Evolutionary conservation across 2,888 invertebrate genomes (phyloP).

Genomic region (Amphipyra tragopoginis): DNA sequence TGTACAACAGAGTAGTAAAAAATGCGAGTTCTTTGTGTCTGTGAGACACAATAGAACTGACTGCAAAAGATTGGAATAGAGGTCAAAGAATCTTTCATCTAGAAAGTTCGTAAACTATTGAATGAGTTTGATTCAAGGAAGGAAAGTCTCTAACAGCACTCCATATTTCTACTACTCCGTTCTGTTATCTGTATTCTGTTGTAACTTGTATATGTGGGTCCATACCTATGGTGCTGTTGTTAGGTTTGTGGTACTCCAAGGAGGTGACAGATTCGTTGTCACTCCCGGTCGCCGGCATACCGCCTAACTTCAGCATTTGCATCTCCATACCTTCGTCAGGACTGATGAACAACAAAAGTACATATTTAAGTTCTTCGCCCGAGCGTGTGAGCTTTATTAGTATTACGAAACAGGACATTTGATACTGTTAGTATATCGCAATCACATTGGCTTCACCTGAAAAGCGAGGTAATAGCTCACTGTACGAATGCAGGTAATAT

Average conservation of each 20-base stretch:
- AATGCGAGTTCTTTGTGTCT: background rate
- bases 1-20: background rate
- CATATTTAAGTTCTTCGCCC: background rate
- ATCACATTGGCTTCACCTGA: too few species aligned
- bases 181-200: too few species aligned
- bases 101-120: background rate
- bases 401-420: too few species aligned
- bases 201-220: background rate
- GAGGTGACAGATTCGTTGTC: conserved; percentile 92
- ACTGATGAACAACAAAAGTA: conserved; percentile 72
- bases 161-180: too few species aligned
- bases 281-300: conserved; percentile 85
- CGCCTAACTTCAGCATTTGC: conserved; percentile 91
- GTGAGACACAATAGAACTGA: too few species aligned
- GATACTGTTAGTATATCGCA: too few species aligned
- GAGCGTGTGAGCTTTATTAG: too few species aligned
- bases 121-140: too few species aligned
- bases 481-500: too few species aligned
- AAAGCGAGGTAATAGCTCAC: too few species aligned
- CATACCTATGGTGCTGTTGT: conserved; percentile 92
- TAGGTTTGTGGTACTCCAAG: conserved; percentile 91
- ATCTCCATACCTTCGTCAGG: conserved; percentile 96
- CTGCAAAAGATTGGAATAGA: too few species aligned
- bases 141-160: background rate
- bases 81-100: too few species aligned